Percentiles rank a stretch among this genome's conserved stretches.
Evolutionary conservation across 2,888 invertebrate genomes (phyloP).

Genomic region (Synergus itoensis): DNA sequence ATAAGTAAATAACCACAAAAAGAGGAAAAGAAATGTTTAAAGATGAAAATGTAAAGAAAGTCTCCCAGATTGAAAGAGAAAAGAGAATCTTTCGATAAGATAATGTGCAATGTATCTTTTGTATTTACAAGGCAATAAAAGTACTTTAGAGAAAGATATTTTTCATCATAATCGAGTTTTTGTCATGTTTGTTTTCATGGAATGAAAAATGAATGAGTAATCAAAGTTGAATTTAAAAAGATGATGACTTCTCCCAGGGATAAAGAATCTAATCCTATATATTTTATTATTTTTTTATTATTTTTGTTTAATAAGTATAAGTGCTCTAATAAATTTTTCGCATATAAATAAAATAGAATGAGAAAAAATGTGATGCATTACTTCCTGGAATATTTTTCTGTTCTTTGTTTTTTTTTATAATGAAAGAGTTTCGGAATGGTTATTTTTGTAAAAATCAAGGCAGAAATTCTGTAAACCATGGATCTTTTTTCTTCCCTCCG

Average conservation of each 20-base stretch:
- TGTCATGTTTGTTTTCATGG: neutral
- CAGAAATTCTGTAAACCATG: neutral
- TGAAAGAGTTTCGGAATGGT: neutral
- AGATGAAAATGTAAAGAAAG: neutral
- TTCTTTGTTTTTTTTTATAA: neutral
- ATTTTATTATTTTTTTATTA: no score
- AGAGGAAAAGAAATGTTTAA: neutral
- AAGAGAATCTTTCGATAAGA: constrained; percentile 16
- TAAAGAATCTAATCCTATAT: no score
- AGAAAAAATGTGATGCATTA: no score
- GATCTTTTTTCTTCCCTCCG: neutral
- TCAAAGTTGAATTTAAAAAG: neutral
- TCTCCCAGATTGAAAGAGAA: neutral
- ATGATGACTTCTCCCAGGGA: neutral
- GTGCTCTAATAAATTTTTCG: no score
- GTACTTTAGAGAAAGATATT: neutral
- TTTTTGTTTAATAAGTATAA: no score
- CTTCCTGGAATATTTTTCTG: neutral
- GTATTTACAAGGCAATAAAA: constrained; percentile 27
- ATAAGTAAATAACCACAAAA: neutral
- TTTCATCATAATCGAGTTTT: neutral
- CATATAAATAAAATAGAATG: no score
- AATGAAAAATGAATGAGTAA: neutral
- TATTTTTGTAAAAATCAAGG: neutral
- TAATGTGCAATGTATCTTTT: constrained; percentile 5